Base-by-base conservation (phyloP, 2,113 vertebrate genomes). In the Amia ocellicauda region DNA sequence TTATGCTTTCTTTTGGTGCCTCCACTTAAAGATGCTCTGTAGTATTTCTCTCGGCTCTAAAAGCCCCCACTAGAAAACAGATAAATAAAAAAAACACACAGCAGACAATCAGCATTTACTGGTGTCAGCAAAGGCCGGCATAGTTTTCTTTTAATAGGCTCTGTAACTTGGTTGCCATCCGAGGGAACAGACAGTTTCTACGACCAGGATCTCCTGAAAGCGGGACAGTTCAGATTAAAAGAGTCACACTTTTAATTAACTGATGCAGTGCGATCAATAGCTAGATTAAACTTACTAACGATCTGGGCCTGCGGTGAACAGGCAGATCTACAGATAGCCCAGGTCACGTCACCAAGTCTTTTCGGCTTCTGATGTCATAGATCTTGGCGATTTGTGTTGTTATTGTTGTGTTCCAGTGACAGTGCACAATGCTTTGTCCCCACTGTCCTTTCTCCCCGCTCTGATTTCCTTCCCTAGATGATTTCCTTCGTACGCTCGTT, bases 21-120 rank as follows among this genome's bases (percentile, higher is more conserved):
- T 54, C 22, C 51, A 54, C 51, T 11, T 54, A 54, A 54, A 54
- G 51, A 54, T 54, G 51, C 24, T 13, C 20, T 54, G 51, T 22
- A 2, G 22, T 54, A 24, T 54, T 54, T 54, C 45, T 54, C 22
- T 9, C 2, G 51, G 20, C 51, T 54, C 22, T 54, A 54, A 53
- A 53, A 53, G 20, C 51, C 24, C 51, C 24, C 8, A 16, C 24
- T 23, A 54, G 22, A 54, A 54, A 19, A 54, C 24, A 54, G 24
- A 54, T 54, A 54, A 54, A 24, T 16, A 54, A 27, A 50, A 16
- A 50, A 2, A 54, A 22, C 3, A 23, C 3, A 19, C n/a, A 54
- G 51, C 3, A 23, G 20, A 19, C n/a, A 19, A 19, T 47, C 11
- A 19, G n/a, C 45, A 47, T 17, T 47, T 1, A 47, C 45, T 26